Evolutionary conservation across 2,113 vertebrate species (phyloP).

Genomic region (Alectura lathami): DNA sequence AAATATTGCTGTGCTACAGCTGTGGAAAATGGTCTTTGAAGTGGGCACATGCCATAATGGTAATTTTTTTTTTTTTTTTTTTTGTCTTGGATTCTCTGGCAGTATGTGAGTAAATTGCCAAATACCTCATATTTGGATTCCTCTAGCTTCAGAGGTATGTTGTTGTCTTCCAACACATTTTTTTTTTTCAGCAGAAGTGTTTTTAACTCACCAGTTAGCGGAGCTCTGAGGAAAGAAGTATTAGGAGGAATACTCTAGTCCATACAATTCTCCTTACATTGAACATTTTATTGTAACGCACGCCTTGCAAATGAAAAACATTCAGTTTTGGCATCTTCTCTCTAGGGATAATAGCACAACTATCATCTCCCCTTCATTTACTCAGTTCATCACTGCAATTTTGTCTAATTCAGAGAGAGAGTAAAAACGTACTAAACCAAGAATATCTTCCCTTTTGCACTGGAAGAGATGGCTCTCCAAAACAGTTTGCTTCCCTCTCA

Average conservation of each 20-base stretch:
- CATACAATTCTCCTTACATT: not conserved
- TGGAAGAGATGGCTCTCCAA: not conserved
- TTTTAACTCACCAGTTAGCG: not conserved
- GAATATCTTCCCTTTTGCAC: slow-evolving; percentile 12
- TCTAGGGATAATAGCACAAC: not conserved
- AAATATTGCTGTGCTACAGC: not conserved
- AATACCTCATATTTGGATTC: not conserved
- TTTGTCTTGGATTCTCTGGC: not conserved
- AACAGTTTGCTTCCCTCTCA: not conserved
- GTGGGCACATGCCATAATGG: not conserved
- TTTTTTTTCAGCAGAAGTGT: not conserved
- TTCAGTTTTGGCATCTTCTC: slow-evolving; percentile 1
- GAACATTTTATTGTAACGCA: not conserved
- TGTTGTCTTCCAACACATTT: not conserved
- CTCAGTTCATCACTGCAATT: slow-evolving; percentile 3
- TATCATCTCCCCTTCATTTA: not conserved
- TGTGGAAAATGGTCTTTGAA: not conserved
- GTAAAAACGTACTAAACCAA: not conserved
- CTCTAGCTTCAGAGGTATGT: not conserved
- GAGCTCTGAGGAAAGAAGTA: not conserved
- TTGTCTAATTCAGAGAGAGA: slow-evolving; percentile 2
- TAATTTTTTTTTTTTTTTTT: not conserved
- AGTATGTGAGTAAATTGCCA: not conserved
- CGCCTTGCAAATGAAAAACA: not conserved
- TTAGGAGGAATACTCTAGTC: not conserved